phyloP scores from a whole-genome alignment of 2,888 invertebrate species.

The Eucera pruinosa region DNA sequence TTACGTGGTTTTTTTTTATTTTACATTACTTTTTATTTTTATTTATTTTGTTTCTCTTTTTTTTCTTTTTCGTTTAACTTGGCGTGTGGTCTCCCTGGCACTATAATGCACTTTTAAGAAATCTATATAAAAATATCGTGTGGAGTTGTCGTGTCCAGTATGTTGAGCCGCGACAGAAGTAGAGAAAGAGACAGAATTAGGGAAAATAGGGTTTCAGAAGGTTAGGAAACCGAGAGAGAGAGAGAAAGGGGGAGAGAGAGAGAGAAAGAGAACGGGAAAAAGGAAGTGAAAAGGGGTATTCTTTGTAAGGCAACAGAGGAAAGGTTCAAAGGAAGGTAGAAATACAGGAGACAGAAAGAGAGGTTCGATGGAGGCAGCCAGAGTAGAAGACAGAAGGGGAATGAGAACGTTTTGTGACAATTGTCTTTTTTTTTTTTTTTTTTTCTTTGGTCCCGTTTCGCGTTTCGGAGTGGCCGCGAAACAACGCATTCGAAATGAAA shows the following conservation, averaged over 20 bases:
- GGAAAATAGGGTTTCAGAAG: too few species aligned
- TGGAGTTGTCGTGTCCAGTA: constrained; percentile 80
- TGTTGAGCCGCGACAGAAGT: constrained; percentile 73
- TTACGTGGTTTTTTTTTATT: constrained; percentile 29
- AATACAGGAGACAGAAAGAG: neutral
- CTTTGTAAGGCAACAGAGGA: constrained; percentile 13
- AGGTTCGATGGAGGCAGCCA: constrained; percentile 21
- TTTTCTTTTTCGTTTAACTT: constrained; percentile 61
- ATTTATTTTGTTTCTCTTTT: constrained; percentile 33
- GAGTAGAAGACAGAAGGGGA: constrained; percentile 52
- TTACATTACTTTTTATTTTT: constrained; percentile 29
- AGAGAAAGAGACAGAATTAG: constrained; percentile 29
- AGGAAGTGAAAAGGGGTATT: neutral
- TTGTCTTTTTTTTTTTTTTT: constrained; percentile 76
- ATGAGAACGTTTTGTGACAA: constrained; percentile 72
- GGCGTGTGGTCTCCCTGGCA: constrained; percentile 80
- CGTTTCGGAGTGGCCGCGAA: constrained; percentile 72
- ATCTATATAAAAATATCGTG: constrained; percentile 83
- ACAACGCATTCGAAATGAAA: constrained; percentile 75
- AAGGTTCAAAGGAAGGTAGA: neutral
- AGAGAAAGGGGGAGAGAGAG: constrained; percentile 4
- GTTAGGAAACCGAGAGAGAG: neutral
- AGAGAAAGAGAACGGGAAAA: neutral
- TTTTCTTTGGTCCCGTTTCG: constrained; percentile 81
- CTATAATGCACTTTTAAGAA: constrained; percentile 83